These are phyloP conservation scores for Lordiphosa clarofinis DNA, from an alignment of 1,140 invertebrate genomes.

Conservation along the genomic window DNA sequence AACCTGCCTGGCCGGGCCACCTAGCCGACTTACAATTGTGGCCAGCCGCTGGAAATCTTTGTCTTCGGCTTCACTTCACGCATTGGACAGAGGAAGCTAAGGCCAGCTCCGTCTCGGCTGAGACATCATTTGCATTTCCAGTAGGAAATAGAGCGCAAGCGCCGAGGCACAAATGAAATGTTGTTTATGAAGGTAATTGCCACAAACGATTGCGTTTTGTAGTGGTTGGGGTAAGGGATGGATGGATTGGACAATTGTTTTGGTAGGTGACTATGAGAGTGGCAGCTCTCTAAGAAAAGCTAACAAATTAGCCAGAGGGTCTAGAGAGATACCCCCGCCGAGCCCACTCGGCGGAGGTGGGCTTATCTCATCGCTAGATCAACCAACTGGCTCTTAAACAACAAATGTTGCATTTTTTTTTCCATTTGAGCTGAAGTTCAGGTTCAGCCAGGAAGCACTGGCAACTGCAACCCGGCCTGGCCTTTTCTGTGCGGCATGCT, in stretches of 20 bases:
- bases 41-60: constrained; percentile 45
- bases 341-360: constrained; percentile 19
- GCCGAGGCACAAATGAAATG: constrained; percentile 63
- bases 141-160: constrained; percentile 66
- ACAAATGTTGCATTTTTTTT: neutral
- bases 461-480: constrained; percentile 34
- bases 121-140: constrained; percentile 66
- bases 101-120: constrained; percentile 10
- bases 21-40: constrained; percentile 18
- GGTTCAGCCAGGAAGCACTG: constrained; percentile 73
- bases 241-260: constrained; percentile 9
- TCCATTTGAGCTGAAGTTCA: constrained; percentile 60
- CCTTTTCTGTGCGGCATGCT: constrained; percentile 51
- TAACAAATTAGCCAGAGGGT: constrained; percentile 10
- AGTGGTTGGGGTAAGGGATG: neutral
- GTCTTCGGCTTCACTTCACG: constrained; percentile 30
- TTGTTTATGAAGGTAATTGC: constrained; percentile 64
- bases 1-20: constrained; percentile 40
- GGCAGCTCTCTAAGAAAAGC: constrained; percentile 4
- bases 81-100: constrained; percentile 20
- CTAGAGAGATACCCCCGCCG: constrained; percentile 15
- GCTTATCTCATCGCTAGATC: constrained; percentile 24
- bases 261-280: constrained; percentile 27
- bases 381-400: constrained; percentile 23
- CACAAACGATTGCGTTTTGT: constrained; percentile 42